Evolutionary conservation across 30 jellyfish, hydroid and myxozoan species (phyloP), one percentile per base, ranked within the genome.

Genomic region (Pseudorhiza aurosa): DNA sequence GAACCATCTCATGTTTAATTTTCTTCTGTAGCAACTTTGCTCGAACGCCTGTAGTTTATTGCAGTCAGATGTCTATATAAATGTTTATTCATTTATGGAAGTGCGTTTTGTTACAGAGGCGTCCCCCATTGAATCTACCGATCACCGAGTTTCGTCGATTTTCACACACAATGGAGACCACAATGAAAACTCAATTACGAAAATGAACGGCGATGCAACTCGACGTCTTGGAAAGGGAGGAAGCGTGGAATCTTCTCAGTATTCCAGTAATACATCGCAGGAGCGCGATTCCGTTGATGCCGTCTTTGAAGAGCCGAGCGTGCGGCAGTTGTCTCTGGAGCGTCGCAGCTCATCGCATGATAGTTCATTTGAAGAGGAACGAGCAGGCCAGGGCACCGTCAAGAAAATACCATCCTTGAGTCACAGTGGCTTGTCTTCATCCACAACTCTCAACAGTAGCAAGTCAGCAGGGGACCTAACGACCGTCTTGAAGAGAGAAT

Each of bases 201-300:
- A 17, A 33, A 46, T 78, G 39, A 78, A 78, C 56, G 90, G 90
- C 1, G 75, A 15, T 19, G 32, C 53, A 14, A 24, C 10, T 6
- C 29, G 36, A 29, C 29, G 22, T 1, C 73, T 31, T 19, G 81
- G 21, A 47, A 50, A 47, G 17, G 51, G 60, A 21, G 47, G 86
- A 2, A 49, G 64, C 12, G 15, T 65, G 44, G 86, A 73, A 33
- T 73, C 75, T 0, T 47, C 86, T 15, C 86, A 47, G 37, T 35
- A 30, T 5, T 50, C 62, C 30, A 49, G 47, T 6, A 30, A 27
- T 24, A 32, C 45, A 4, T 63, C 90, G 21, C 47, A 60, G 27
- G 69, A 40, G 29, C 88, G 90, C 24, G 90, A 46, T 60, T 78
- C 82, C 9, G 14, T 78, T 32, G 90, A 78, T 58, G 81, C 82